Percentiles rank a stretch among this genome's conserved stretches.
Conservation (phyloP, 2,888 invertebrate genomes). For the Teleiodes luculella region DNA sequence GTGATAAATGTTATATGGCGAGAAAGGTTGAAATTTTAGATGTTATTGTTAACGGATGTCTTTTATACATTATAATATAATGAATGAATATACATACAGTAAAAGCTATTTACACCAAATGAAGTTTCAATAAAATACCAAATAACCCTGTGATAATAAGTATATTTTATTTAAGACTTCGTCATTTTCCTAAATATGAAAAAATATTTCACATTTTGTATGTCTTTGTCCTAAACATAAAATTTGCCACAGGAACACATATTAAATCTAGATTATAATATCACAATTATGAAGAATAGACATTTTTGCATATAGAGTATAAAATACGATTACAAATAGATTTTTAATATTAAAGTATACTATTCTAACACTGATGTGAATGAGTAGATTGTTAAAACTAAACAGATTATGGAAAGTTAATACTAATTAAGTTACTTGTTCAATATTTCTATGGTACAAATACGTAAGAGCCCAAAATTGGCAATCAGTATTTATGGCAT, state of each 20-base stretch:
- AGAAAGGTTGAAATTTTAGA: slow-evolving; percentile 8
- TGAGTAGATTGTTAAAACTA: background rate
- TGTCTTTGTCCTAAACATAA: slow-evolving; percentile 16
- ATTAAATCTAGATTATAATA: slow-evolving; percentile 15
- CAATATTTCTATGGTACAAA: too few relatives aligned
- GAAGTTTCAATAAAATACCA: slow-evolving; percentile 27
- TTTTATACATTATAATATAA: slow-evolving; percentile 32
- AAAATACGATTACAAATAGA: slow-evolving; percentile 12
- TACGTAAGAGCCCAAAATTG: too few relatives aligned
- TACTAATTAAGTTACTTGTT: too few relatives aligned
- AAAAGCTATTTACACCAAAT: slow-evolving; percentile 30
- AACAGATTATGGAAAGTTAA: background rate
- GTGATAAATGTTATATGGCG: slow-evolving; percentile 15
- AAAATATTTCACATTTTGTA: slow-evolving; percentile 35
- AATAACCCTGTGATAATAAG: slow-evolving; percentile 31
- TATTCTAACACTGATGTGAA: background rate
- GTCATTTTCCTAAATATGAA: slow-evolving; percentile 39
- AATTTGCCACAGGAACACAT: slow-evolving; percentile 15
- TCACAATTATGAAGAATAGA: slow-evolving; percentile 21
- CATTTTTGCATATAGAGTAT: slow-evolving; percentile 21
- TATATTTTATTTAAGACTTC: slow-evolving; percentile 45
- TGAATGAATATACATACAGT: slow-evolving; percentile 29
- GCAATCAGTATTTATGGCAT: too few relatives aligned
- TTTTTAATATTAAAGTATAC: background rate
- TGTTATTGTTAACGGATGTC: slow-evolving; percentile 29